These are phyloP conservation scores for Sinocyclocheilus grahami DNA, from an alignment of 2,113 vertebrate genomes.

Conservation along the genomic window DNA sequence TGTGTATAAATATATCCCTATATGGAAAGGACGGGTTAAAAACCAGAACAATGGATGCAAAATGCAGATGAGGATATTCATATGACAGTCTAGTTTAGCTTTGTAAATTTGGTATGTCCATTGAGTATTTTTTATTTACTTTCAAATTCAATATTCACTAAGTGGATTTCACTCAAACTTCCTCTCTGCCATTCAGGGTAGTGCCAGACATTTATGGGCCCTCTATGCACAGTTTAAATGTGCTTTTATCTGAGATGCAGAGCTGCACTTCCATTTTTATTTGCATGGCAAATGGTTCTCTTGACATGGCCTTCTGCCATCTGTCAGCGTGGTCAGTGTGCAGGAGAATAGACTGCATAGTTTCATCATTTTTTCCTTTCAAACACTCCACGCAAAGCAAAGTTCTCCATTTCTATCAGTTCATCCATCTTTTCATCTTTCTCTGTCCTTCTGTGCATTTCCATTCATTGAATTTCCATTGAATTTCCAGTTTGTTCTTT, in stretches of 20 bases:
- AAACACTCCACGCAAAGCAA: slow-evolving; percentile 11
- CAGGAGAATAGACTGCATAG: slow-evolving; percentile 18
- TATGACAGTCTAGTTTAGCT: not conserved
- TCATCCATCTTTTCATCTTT: not conserved
- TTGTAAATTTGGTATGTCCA: slow-evolving; percentile 1
- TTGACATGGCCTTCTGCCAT: slow-evolving; percentile 51
- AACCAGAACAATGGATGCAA: not conserved
- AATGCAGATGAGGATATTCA: not conserved
- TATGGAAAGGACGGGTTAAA: not conserved
- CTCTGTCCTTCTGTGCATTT: slow-evolving; percentile 4
- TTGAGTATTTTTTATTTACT: slow-evolving; percentile 26
- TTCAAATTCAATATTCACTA: slow-evolving; percentile 17
- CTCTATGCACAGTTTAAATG: slow-evolving; percentile 47
- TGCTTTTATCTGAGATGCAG: slow-evolving; percentile 40
- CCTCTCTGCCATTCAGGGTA: not conserved
- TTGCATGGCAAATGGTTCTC: slow-evolving; percentile 54
- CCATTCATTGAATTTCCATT: slow-evolving; percentile 12
- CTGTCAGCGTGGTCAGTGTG: slow-evolving; percentile 53
- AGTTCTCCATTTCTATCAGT: not conserved
- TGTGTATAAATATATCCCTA: not conserved
- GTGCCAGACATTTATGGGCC: slow-evolving; percentile 15
- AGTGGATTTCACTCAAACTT: not conserved
- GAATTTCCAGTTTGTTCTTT: not conserved
- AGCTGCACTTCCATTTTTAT: slow-evolving; percentile 55
- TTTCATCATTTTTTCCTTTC: slow-evolving; percentile 7